Evolutionary conservation across 1,140 invertebrate species (phyloP), one percentile per base, ranked within the genome.

Genomic region (Steinernema feltiae): DNA sequence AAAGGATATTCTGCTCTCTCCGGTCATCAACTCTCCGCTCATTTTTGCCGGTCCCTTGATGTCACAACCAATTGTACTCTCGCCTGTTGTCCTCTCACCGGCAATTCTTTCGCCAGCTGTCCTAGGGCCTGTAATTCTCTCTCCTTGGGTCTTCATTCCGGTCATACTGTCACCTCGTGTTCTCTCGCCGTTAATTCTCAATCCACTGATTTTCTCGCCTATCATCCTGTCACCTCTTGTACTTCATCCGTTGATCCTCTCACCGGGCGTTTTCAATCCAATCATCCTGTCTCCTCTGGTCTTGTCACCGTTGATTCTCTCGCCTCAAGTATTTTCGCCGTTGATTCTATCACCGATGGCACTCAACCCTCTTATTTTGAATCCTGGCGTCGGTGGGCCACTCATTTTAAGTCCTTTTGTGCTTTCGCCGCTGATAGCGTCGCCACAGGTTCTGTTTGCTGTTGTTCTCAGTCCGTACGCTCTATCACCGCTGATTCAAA

Each of bases 391-490:
- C 32, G 71, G 32, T 32, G 72, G 32, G 21, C 81, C 81, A 21
- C 21, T 82, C 32, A 74, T 82, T 71, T 41, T 82, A 30, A 72
- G 53, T 21, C 81, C 81, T 3, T 84, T 74, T 31, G 80, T 84
- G n/a, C 70, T 82, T 21, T 78, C 80, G 17, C 81, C 81, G 24
- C 48, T 84, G 30, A 83, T 83, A 53, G 73, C 73, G 15, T 82
- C 81, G 1, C 81, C 81, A 1, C 74, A 82, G 53, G 70, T 70
- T 1, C 70, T 84, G 15, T 78, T 73, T 32, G 83, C 81, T 1
- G 70, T 84, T 15, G 71, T 84, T 35, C 41, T 84, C 3, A 79
- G 69, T 73, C 83, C 83, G 18, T 83, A 85, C 69, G 83, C 82
- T n/a, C 32, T 83, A 18, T 84, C 82, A 0, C 82, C 82, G 3